Conservation (phyloP, 2,797 vertebrate genomes). For the Masticophis lateralis region DNA sequence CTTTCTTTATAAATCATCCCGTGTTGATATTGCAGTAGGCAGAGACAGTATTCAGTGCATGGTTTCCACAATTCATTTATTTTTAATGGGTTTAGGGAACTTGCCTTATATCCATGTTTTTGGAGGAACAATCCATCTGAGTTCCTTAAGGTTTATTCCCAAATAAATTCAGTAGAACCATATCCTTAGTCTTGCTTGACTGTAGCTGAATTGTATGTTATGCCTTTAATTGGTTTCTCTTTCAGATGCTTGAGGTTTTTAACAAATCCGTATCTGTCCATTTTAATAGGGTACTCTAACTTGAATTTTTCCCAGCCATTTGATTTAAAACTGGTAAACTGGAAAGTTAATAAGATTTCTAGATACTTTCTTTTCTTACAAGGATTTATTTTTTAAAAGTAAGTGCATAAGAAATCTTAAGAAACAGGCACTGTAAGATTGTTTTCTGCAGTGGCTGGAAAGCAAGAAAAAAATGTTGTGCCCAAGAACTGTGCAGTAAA, state of each 20-base stretch:
- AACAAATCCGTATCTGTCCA: background rate
- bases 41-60: background rate
- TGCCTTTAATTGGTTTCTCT: background rate
- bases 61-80: background rate
- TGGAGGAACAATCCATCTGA: background rate
- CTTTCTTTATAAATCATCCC: background rate
- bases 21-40: background rate
- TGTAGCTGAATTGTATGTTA: background rate
- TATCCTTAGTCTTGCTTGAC: background rate
- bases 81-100: background rate
- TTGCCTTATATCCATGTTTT: background rate
- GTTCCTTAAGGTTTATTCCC: background rate
- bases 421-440: background rate
- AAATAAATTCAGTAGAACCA: background rate
- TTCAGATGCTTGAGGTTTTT: background rate
- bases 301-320: background rate
- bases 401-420: background rate
- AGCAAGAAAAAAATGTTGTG: background rate
- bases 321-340: background rate
- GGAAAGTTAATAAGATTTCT: background rate
- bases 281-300: background rate
- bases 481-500: background rate
- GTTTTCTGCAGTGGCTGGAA: background rate
- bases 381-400: background rate
- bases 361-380: background rate